Evolutionary conservation across 2,888 invertebrate genomes (phyloP), one percentile per base, ranked within the genome.

Genomic region (Dynastes maya): DNA sequence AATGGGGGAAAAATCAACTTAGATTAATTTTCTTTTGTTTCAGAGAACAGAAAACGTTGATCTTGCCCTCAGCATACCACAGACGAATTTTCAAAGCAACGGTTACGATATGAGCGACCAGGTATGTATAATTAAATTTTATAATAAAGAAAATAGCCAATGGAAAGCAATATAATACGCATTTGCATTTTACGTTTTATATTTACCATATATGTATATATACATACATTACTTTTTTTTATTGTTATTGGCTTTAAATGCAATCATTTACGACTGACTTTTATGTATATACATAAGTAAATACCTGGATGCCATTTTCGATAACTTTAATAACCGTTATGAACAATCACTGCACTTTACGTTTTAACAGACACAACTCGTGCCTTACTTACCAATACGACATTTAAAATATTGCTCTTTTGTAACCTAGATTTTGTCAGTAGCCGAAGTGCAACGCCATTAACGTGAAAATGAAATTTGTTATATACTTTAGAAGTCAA

Each of bases 41-140:
- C 93, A 94, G 94, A 92, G 94, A 90, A 92, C 93, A 89, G 94
- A 94, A 91, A 94, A 92, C 89, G 90, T 94, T 87, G 94, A 94
- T 88, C 90, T 94, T 87, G 92, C 94, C 84, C 90, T 94, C 88
- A 92, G 93, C 89, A 92, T 92, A 88, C 91, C 93, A 85, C 93
- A 93, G 87, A 90, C 92, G 87, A 88, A 88, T 86, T 91, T 90
- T 85, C 91, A 92, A 85, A 92, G 76, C 80, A 83, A 81, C 83
- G 91, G 93, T 85, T 94, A 94, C 92, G 92, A 92, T 89, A 94
- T 94, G 94, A 92, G 93, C 88, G 94, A 94, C 89, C 94, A 95
- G 92, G 94, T 94, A 87, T 22, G 55, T 58, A 22, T 58, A 22
- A 4, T 16, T 55, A 89, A 89, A 61, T 22, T 22, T 27, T 9